A percentile compares a stretch with the other conserved stretches of the same genome.
phyloP scores from a whole-genome alignment of 2,113 vertebrate genomes.

The Festucalex cinctus region DNA sequence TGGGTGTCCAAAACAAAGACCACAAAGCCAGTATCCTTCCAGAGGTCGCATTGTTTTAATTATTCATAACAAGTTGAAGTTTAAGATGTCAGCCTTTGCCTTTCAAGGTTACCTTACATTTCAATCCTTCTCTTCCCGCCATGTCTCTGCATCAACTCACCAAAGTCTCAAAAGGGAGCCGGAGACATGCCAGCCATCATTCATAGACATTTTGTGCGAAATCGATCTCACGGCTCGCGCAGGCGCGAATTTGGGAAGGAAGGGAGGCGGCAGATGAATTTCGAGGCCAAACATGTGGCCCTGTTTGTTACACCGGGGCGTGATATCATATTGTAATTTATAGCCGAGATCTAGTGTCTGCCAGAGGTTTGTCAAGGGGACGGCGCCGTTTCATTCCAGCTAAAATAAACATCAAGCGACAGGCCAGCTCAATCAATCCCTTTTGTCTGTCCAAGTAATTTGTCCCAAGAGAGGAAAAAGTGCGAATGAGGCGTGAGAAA shows the following conservation, averaged over 20 bases:
- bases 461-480: conserved; percentile 46
- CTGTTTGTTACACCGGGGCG: conserved; percentile 41
- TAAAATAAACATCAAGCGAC: conserved; percentile 64
- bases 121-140: conserved; percentile 3
- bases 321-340: conserved; percentile 55
- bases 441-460: conserved; percentile 55
- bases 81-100: not conserved
- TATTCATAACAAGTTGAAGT: not conserved
- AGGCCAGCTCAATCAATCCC: conserved; percentile 53
- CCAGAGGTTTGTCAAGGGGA: conserved; percentile 41
- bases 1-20: not conserved
- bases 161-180: conserved; percentile 28
- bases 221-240: conserved; percentile 62
- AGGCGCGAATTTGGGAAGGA: conserved; percentile 54
- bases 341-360: conserved; percentile 32
- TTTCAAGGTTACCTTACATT: not conserved
- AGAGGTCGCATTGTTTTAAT: conserved; percentile 8
- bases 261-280: conserved; percentile 62
- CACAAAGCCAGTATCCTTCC: not conserved
- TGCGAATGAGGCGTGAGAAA: conserved; percentile 29
- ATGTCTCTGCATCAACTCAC: conserved; percentile 29
- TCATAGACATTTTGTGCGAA: conserved; percentile 64
- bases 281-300: conserved; percentile 48
- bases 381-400: conserved; percentile 45
- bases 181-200: conserved; percentile 57